Conservation (phyloP, 2,888 invertebrate species). For the Julus scandinavius region DNA sequence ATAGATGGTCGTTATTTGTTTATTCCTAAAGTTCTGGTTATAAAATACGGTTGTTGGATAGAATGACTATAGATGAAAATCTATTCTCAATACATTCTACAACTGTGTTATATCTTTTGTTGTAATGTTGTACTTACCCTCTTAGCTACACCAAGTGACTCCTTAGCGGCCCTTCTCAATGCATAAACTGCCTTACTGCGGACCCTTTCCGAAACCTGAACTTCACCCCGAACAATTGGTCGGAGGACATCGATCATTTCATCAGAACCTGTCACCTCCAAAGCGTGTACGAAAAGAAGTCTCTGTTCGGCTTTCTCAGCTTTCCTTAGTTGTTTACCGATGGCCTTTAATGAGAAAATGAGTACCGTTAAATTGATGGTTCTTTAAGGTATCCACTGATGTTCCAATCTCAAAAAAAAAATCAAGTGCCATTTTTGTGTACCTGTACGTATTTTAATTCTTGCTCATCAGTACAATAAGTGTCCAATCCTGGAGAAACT, state of each 20-base stretch:
- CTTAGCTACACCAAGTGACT: not conserved
- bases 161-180: not conserved
- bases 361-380: not conserved
- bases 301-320: not conserved
- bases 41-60: too few species aligned
- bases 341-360: not conserved
- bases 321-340: conserved; percentile 35
- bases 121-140: not conserved
- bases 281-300: conserved; percentile 43
- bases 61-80: too few species aligned
- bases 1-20: too few species aligned
- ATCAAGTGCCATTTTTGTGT: not conserved
- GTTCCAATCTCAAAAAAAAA: too few species aligned
- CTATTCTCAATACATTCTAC: too few species aligned
- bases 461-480: conserved; percentile 6
- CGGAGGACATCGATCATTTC: conserved; percentile 19
- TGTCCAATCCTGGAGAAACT: conserved; percentile 47
- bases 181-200: conserved; percentile 24
- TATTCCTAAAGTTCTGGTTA: too few species aligned
- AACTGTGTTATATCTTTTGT: too few species aligned
- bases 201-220: conserved; percentile 42
- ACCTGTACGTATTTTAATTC: conserved; percentile 48
- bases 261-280: not conserved
- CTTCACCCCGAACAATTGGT: not conserved
- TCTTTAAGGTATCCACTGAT: too few species aligned